Percentiles rank a stretch among this genome's conserved stretches.
Conservation (phyloP, 2,888 invertebrate species). For the Drosophila algonquin region DNA sequence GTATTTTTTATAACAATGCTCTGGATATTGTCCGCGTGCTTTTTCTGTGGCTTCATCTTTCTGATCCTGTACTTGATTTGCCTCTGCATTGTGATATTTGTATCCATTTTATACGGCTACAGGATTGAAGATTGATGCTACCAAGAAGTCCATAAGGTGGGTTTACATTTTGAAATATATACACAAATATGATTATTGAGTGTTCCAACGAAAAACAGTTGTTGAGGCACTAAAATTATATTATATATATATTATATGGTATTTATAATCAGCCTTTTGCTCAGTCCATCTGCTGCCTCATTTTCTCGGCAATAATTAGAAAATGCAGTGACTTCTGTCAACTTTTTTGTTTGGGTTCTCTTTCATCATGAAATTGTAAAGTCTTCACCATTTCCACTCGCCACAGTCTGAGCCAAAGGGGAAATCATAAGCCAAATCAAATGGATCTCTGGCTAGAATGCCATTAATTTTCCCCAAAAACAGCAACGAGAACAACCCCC, state of each 20-base stretch:
- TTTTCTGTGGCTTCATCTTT: slow-evolving; percentile 19
- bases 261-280: too few relatives aligned
- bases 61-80: slow-evolving; percentile 11
- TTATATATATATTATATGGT: too few relatives aligned
- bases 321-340: too few relatives aligned
- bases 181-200: too few relatives aligned
- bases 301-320: background rate
- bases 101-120: slow-evolving; percentile 4
- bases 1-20: background rate
- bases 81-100: background rate
- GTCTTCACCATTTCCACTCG: background rate
- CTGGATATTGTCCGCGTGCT: slow-evolving; percentile 1
- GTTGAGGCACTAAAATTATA: too few relatives aligned
- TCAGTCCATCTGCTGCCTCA: too few relatives aligned
- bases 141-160: background rate
- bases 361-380: background rate
- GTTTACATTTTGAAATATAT: background rate
- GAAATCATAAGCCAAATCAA: slow-evolving; percentile 4
- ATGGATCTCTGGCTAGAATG: background rate
- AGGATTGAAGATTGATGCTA: background rate
- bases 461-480: slow-evolving; percentile 9
- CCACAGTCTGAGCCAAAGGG: background rate
- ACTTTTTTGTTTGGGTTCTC: background rate
- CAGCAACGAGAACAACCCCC: slow-evolving; percentile 15
- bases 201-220: too few relatives aligned